Percentiles rank a stretch among this genome's conserved stretches.
phyloP scores from a whole-genome alignment of 2,113 vertebrate species.

The Strix uralensis region DNA sequence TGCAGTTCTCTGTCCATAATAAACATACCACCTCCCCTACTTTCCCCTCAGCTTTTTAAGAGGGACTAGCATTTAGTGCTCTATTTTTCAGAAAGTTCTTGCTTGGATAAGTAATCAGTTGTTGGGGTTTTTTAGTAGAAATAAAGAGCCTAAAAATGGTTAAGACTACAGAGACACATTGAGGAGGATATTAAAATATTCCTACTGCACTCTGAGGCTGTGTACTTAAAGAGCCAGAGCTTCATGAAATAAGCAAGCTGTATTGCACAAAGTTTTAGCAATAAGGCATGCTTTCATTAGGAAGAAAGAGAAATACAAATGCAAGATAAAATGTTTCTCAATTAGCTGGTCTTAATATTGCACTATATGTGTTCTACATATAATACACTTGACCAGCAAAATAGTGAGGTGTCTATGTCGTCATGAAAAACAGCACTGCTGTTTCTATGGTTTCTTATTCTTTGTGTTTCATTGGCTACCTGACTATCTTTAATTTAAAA shows the following conservation, averaged over 20 bases:
- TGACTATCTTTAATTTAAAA: conserved; percentile 65
- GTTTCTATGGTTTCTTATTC: conserved; percentile 22
- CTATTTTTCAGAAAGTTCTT: not conserved
- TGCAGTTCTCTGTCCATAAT: not conserved
- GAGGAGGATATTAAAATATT: conserved; percentile 21
- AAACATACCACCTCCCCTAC: not conserved
- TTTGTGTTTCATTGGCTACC: conserved; percentile 35
- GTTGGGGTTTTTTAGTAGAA: not conserved
- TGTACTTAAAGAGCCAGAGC: not conserved
- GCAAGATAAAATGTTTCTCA: not conserved
- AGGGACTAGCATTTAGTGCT: not conserved
- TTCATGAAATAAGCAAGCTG: not conserved
- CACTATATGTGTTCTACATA: not conserved
- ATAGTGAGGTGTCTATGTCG: not conserved
- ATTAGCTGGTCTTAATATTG: not conserved
- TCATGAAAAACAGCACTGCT: not conserved
- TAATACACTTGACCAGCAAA: not conserved
- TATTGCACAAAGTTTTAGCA: not conserved
- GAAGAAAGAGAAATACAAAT: not conserved
- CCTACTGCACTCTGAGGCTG: not conserved
- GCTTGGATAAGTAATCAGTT: not conserved
- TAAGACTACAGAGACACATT: not conserved
- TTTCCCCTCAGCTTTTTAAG: not conserved
- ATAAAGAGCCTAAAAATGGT: not conserved
- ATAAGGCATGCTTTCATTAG: not conserved